These are phyloP conservation scores for Poeciliopsis turrubarensis DNA, from an alignment of 2,113 vertebrate genomes.

Conservation along the genomic window DNA sequence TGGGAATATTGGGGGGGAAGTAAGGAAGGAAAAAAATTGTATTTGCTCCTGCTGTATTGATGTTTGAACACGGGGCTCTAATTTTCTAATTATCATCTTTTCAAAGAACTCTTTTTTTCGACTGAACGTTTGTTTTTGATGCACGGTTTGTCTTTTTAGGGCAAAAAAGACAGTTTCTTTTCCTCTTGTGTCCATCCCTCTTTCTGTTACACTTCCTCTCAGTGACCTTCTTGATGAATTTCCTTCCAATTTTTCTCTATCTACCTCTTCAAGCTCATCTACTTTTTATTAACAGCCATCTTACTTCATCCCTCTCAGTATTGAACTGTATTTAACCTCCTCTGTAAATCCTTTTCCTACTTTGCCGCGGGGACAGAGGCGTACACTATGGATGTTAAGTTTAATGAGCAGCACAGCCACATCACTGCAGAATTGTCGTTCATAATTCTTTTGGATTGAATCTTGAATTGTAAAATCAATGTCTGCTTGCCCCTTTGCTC, in stretches of 20 bases:
- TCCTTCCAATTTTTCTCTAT: slow-evolving; percentile 1
- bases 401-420: slow-evolving; percentile 69
- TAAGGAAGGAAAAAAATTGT: slow-evolving; percentile 13
- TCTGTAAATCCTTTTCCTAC: slow-evolving; percentile 57
- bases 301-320: slow-evolving; percentile 43
- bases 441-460: slow-evolving; percentile 78
- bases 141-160: slow-evolving; percentile 65
- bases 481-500: slow-evolving; percentile 52
- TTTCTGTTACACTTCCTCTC: slow-evolving; percentile 8
- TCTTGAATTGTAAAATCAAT: slow-evolving; percentile 77
- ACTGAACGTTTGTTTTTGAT: slow-evolving; percentile 68
- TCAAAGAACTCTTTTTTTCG: slow-evolving; percentile 68
- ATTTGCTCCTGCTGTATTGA: slow-evolving; percentile 64
- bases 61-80: slow-evolving; percentile 64
- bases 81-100: slow-evolving; percentile 75
- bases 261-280: slow-evolving; percentile 15
- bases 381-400: slow-evolving; percentile 61
- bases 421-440: slow-evolving; percentile 55
- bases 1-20: slow-evolving; percentile 72
- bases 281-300: slow-evolving; percentile 45
- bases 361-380: slow-evolving; percentile 42
- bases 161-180: slow-evolving; percentile 47
- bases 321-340: slow-evolving; percentile 63
- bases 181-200: slow-evolving; percentile 12
- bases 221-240: background rate